Base-by-base conservation (phyloP, 2,113 vertebrate species). In the Neodon shergylaensis region DNA sequence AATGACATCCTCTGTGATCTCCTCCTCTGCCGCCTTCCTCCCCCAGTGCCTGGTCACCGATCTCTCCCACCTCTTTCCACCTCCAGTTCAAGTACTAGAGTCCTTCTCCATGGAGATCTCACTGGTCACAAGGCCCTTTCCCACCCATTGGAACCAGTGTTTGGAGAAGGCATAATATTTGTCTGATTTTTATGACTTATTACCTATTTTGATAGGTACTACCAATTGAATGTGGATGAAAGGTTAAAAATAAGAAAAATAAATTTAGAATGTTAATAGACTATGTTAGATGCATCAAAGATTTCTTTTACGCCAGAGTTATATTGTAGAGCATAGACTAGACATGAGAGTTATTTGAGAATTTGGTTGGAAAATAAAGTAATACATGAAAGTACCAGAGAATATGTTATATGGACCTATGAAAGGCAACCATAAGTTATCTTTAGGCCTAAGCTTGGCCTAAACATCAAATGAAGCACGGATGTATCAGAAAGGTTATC, bases 81-180 rank as follows among this genome's bases (percentile, higher is more conserved):
- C 90, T 78, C 47, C 36, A 68, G 54, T 87, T 91, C 77, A 95
- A 77, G 52, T 52, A 4, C 70, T 13, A 24, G 12, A 72, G 31
- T 81, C 47, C 19, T 52, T 73, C 21, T 31, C 11, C 73, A 39
- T 78, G 85, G 54, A 52, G n/a, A 73, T 61, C 68, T 83, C 54
- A 77, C 49, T 76, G 33, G 36, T 76, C 58, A 70, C 36, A n/a
- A 70, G 91, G 36, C 26, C 65, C 22, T 73, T 66, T 16, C 10
- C 11, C 24, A 14, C 19, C 39, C n/a, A 33, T 3, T 82, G 72
- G 77, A 79, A 66, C 65, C 24, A 90, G 24, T 85, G 36, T 92
- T 88, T 94, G 39, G 26, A 93, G 49, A 96, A 92, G 42, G 61
- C 11, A 84, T 91, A 87, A 77, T 61, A 88, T 94, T 81, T 95